Evolutionary conservation across 2,797 vertebrate genomes (phyloP).

Genomic region (Pantherophis vulpinus): DNA sequence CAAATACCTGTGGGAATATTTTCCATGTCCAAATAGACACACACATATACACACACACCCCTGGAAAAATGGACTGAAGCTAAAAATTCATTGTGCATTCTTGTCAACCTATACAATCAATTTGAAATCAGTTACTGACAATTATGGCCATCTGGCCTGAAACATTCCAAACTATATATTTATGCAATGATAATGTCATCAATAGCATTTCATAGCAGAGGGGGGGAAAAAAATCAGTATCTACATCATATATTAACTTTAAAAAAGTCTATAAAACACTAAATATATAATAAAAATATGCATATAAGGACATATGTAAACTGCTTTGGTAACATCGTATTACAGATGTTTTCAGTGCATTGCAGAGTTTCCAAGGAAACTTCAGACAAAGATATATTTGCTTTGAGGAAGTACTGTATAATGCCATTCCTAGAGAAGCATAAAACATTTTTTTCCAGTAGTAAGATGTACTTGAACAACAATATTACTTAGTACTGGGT

Average conservation of each 20-base stretch:
- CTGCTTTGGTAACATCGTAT: slow-evolving; percentile 99
- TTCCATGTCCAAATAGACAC: not conserved
- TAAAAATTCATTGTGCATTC: slow-evolving; percentile 25
- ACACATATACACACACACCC: not conserved
- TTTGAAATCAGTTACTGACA: slow-evolving; percentile 44
- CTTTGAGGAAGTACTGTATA: slow-evolving; percentile 78
- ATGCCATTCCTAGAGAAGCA: slow-evolving; percentile 80
- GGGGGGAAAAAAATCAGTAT: slow-evolving; percentile 73
- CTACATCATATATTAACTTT: slow-evolving; percentile 82
- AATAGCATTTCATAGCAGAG: slow-evolving; percentile 73
- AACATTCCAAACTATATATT: slow-evolving; percentile 64
- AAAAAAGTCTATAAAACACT: slow-evolving; percentile 94
- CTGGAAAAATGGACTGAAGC: not conserved
- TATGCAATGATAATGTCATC: slow-evolving; percentile 57
- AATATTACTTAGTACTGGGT: slow-evolving; percentile 78
- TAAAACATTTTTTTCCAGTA: slow-evolving; percentile 74
- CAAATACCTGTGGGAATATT: not conserved
- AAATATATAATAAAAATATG: slow-evolving; percentile 98
- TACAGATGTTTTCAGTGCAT: slow-evolving; percentile 89
- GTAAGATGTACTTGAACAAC: slow-evolving; percentile 77
- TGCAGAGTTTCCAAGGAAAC: slow-evolving; percentile 80
- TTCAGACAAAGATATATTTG: slow-evolving; percentile 78
- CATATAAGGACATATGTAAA: slow-evolving; percentile 97
- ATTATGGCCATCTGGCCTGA: slow-evolving; percentile 47
- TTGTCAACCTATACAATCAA: slow-evolving; percentile 35